Conservation (phyloP, 2,797 vertebrate genomes). For the Gymnoscopelus microlampas region DNA sequence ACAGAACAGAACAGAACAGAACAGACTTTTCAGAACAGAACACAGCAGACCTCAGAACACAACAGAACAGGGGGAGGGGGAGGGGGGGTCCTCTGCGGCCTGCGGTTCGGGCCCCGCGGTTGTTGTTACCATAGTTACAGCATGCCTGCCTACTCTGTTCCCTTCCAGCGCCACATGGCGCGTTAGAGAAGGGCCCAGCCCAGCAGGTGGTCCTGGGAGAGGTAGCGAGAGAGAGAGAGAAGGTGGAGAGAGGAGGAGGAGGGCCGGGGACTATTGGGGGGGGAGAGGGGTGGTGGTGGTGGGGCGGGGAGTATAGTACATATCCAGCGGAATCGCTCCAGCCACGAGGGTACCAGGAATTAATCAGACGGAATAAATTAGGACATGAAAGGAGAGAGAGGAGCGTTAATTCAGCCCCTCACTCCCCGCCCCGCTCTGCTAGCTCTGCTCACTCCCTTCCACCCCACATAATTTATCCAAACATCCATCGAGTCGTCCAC, state of each 20-base stretch:
- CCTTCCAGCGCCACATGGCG: constrained; percentile 19
- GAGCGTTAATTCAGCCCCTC: constrained; percentile 28
- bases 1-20: too few relatives aligned
- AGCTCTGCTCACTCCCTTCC: neutral
- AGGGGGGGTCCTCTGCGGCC: constrained; percentile 37
- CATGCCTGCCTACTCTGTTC: constrained; percentile 41
- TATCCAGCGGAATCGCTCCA: constrained; percentile 68
- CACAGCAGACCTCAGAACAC: neutral
- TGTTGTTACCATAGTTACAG: constrained; percentile 52
- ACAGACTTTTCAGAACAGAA: neutral
- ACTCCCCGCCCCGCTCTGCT: too few relatives aligned
- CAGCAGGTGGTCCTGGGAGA: constrained; percentile 68
- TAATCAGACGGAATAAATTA: constrained; percentile 82
- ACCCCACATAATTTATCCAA: constrained; percentile 33
- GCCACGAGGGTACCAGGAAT: constrained; percentile 74
- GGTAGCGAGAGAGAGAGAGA: constrained; percentile 15
- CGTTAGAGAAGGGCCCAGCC: constrained; percentile 46
- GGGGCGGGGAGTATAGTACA: constrained; percentile 15
- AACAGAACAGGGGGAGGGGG: neutral
- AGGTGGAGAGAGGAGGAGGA: neutral
- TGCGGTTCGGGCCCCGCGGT: constrained; percentile 1
- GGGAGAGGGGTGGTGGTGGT: constrained; percentile 24
- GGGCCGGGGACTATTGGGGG: constrained; percentile 47
- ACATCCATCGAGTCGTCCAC: constrained; percentile 1
- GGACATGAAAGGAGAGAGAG: constrained; percentile 74